Base-by-base conservation (phyloP, 2,888 invertebrate genomes). In the Andrena chrysosceles region DNA sequence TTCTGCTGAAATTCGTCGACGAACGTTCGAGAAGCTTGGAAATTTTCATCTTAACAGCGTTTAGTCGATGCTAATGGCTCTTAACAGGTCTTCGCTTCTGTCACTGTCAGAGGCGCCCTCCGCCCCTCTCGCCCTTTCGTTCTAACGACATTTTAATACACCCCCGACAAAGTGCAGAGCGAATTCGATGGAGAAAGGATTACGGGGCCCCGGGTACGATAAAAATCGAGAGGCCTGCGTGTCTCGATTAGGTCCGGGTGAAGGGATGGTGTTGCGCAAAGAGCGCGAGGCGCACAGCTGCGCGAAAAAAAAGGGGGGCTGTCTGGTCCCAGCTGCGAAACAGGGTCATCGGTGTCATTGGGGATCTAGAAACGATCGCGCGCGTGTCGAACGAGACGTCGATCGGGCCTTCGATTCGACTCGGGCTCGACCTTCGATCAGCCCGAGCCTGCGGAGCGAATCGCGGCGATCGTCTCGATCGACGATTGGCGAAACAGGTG, bases 131-230 rank as follows among this genome's bases (percentile, higher is more conserved):
- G 13, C 62, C 59, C 62, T 59, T 54, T 64, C 16, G 20, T 54
- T 70, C 69, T 89, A 86, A 91, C 88, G 92, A 92, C 90, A 85
- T 87, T 92, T 92, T 92, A 89, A 92, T 92, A 89, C 87, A 92
- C 91, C 86, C 79, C 78, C 78, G 72, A 77, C 69, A 64, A 83
- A 71, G 79, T 49, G 81, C 90, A 85, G 83, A 88, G 88, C 92
- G 90, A 92, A 93, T 91, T 88, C 85, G 86, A 90, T 90, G 87
- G 90, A 88, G 90, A 90, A 92, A 93, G 93, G 93, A 92, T 93
- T 92, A 91, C 77, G 85, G 85, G 85, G 84, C 85, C 81, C 84
- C 81, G 85, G 81, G 85, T 80, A 77, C 68, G 85, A 89, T 80
- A 85, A 83, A 75, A 85, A 83, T 87, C 85, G 84, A 78, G 77